phyloP scores from a whole-genome alignment of 2,113 vertebrate species.

The Pseudopipra pipra region DNA sequence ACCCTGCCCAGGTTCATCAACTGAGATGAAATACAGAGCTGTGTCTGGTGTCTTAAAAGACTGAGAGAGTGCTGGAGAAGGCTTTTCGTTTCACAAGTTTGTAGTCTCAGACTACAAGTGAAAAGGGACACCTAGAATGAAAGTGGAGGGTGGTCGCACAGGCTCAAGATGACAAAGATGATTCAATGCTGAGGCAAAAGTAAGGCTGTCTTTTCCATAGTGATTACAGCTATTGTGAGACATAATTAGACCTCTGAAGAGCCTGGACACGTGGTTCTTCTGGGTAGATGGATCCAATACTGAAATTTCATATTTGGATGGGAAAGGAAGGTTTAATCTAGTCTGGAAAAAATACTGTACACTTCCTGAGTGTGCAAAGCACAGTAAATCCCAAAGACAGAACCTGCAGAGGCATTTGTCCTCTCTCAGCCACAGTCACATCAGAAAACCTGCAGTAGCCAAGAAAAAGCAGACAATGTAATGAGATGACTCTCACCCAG shows the following conservation, averaged over 20 bases:
- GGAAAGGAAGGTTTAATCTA: not conserved
- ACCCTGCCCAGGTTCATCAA: not conserved
- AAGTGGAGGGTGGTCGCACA: not conserved
- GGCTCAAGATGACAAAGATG: not conserved
- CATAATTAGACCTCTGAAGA: not conserved
- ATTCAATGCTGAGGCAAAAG: not conserved
- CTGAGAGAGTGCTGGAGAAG: not conserved
- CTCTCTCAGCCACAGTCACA: not conserved
- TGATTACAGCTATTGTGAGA: not conserved
- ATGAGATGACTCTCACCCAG: conserved; percentile 48
- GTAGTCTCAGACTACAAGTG: not conserved
- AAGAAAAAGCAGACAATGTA: conserved; percentile 48
- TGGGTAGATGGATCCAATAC: not conserved
- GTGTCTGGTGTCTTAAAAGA: not conserved
- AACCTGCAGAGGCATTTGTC: not conserved
- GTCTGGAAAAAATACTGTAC: not conserved
- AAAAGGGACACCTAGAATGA: not conserved
- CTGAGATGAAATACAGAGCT: not conserved
- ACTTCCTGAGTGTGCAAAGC: not conserved
- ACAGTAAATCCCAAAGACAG: not conserved
- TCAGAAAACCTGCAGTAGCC: conserved; percentile 24
- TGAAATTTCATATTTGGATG: not conserved
- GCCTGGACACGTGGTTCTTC: not conserved
- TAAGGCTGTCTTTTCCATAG: not conserved
- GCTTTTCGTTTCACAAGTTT: not conserved